These are phyloP conservation scores for Rapana venosa DNA, from an alignment of 2,888 invertebrate species.

Conservation along the genomic window DNA sequence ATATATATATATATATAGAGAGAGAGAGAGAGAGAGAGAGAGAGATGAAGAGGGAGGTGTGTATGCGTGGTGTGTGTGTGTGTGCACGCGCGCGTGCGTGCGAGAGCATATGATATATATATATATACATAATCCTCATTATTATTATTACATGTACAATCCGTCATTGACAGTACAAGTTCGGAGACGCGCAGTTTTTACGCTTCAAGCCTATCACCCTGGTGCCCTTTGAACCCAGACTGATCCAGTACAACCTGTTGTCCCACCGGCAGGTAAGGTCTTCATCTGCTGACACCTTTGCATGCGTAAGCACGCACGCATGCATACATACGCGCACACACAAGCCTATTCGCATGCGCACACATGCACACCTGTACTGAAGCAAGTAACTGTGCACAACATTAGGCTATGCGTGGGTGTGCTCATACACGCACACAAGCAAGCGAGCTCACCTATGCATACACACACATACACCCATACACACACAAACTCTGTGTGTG, in stretches of 20 bases:
- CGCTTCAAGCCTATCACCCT: constrained; percentile 72
- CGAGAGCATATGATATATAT: no score
- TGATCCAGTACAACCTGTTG: constrained; percentile 71
- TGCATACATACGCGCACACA: not conserved
- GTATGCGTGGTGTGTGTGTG: no score
- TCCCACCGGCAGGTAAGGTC: constrained; percentile 69
- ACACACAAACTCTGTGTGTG: not conserved
- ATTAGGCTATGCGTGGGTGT: not conserved
- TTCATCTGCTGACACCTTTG: not conserved
- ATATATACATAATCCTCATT: no score
- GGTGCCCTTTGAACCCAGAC: constrained; percentile 76
- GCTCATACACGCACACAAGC: not conserved
- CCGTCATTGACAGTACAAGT: not conserved
- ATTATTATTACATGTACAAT: not conserved
- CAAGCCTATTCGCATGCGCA: not conserved
- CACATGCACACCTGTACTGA: not conserved
- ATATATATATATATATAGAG: no score
- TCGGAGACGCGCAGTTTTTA: constrained; percentile 60
- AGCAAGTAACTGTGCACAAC: not conserved
- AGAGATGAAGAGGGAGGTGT: no score
- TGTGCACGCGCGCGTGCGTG: not conserved
- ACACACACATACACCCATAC: not conserved
- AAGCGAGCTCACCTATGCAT: not conserved
- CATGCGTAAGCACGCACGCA: not conserved
- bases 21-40: no score